Percentiles rank a stretch among this genome's conserved stretches.
phyloP scores from a whole-genome alignment of 2,797 vertebrate species.

The Adrianichthys oophorus region DNA sequence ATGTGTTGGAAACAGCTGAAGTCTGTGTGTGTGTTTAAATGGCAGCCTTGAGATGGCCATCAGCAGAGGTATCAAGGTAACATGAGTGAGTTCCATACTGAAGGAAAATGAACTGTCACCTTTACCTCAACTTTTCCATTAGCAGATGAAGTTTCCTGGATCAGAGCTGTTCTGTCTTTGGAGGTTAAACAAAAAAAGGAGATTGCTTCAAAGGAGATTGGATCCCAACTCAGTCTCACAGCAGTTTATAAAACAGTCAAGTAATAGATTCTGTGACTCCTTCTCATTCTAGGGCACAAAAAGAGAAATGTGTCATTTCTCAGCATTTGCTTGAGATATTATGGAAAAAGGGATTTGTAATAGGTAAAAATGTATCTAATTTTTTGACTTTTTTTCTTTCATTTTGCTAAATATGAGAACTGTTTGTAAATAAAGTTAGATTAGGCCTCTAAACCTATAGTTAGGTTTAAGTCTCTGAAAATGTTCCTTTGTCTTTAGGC shows the following conservation, averaged over 20 bases:
- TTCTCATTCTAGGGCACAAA: too few relatives aligned
- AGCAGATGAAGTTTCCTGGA: constrained; percentile 37
- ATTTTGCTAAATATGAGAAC: too few relatives aligned
- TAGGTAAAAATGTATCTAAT: too few relatives aligned
- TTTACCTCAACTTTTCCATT: constrained; percentile 33
- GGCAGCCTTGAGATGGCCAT: constrained; percentile 22
- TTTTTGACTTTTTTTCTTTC: too few relatives aligned
- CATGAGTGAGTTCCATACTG: constrained; percentile 11
- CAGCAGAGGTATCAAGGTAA: constrained; percentile 41
- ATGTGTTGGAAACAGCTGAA: not conserved
- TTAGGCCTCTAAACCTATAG: too few relatives aligned
- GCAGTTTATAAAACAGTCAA: not conserved
- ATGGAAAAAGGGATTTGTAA: too few relatives aligned
- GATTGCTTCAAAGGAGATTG: not conserved
- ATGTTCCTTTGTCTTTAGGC: too few relatives aligned
- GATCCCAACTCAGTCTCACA: not conserved
- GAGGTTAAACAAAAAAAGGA: constrained; percentile 4
- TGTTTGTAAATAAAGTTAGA: too few relatives aligned
- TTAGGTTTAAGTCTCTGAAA: too few relatives aligned
- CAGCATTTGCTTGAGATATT: not conserved
- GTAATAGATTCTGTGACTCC: too few relatives aligned
- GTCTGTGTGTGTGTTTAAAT: not conserved
- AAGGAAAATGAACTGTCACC: constrained; percentile 34
- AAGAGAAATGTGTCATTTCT: not conserved
- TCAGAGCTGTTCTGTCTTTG: constrained; percentile 18